phyloP scores from a whole-genome alignment of 2,113 vertebrate species.

The Oryzias curvinotus region DNA sequence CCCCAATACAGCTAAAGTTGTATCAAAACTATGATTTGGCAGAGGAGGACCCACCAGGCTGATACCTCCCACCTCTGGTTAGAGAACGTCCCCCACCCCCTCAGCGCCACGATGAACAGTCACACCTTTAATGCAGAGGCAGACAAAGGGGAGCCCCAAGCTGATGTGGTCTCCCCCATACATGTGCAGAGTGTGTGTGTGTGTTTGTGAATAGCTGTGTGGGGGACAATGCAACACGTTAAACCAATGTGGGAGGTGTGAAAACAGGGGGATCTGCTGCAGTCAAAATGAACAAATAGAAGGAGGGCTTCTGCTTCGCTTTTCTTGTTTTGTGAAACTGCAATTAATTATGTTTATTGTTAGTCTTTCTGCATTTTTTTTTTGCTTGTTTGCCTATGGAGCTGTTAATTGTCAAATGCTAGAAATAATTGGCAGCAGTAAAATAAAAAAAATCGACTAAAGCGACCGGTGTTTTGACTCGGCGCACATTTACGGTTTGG shows the following conservation, averaged over 20 bases:
- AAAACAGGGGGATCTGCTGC: slow-evolving; percentile 67
- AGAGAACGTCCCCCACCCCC: slow-evolving; percentile 56
- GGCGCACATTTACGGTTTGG: not conserved
- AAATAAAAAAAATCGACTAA: not conserved
- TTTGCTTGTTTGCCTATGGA: slow-evolving; percentile 13
- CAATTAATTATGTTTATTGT: slow-evolving; percentile 49
- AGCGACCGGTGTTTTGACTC: not conserved
- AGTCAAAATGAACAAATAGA: slow-evolving; percentile 67
- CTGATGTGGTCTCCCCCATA: slow-evolving; percentile 49
- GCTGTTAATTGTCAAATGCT: slow-evolving; percentile 12
- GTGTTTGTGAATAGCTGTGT: slow-evolving; percentile 45
- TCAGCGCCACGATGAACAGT: slow-evolving; percentile 39
- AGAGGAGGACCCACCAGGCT: slow-evolving; percentile 12
- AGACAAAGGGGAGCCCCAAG: slow-evolving; percentile 56
- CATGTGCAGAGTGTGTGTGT: slow-evolving; percentile 17
- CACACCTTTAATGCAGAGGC: slow-evolving; percentile 59
- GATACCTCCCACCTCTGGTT: slow-evolving; percentile 28
- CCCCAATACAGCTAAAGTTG: slow-evolving; percentile 17
- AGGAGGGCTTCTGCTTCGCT: slow-evolving; percentile 58
- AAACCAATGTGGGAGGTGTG: slow-evolving; percentile 73
- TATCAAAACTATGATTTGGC: slow-evolving; percentile 14
- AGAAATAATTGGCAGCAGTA: slow-evolving; percentile 2
- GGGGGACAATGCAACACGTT: slow-evolving; percentile 71
- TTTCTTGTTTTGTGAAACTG: slow-evolving; percentile 38
- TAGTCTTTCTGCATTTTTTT: slow-evolving; percentile 17